These are phyloP conservation scores for Tursiops truncatus DNA, from an alignment of 2,113 vertebrate genomes.

Conservation along the genomic window DNA sequence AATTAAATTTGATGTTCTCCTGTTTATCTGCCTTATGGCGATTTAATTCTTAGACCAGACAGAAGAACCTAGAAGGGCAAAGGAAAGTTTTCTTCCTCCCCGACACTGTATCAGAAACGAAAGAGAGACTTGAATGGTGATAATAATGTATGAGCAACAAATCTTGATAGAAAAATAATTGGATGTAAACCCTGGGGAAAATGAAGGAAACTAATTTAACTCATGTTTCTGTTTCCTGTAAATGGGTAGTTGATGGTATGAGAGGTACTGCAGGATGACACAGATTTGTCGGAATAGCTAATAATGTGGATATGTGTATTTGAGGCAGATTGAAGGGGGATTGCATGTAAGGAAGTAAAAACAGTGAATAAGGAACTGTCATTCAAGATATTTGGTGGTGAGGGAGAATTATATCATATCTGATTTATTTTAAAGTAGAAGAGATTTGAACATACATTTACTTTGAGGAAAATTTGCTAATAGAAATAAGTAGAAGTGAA, in stretches of 20 bases:
- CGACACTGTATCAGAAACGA: background rate
- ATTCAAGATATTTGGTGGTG: background rate
- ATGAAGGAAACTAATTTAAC: background rate
- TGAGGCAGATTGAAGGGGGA: background rate
- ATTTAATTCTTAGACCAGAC: background rate
- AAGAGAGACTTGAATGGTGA: background rate
- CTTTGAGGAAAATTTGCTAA: background rate
- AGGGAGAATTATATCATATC: background rate
- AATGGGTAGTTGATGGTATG: background rate
- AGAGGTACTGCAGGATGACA: background rate
- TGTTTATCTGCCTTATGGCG: background rate
- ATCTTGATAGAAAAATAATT: background rate
- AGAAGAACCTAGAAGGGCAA: background rate
- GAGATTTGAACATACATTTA: background rate
- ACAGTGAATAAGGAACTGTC: background rate
- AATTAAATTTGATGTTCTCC: background rate
- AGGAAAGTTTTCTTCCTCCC: background rate
- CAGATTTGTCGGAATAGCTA: background rate
- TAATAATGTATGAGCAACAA: background rate
- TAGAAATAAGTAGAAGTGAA: background rate
- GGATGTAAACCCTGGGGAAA: background rate
- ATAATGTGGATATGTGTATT: background rate
- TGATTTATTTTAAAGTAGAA: background rate
- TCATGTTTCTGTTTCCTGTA: background rate
- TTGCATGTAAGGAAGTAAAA: background rate